A percentile compares a stretch with the other conserved stretches of the same genome.
Evolutionary conservation across 2,797 vertebrate genomes (phyloP).

Genomic region (Gallinago solitaria): DNA sequence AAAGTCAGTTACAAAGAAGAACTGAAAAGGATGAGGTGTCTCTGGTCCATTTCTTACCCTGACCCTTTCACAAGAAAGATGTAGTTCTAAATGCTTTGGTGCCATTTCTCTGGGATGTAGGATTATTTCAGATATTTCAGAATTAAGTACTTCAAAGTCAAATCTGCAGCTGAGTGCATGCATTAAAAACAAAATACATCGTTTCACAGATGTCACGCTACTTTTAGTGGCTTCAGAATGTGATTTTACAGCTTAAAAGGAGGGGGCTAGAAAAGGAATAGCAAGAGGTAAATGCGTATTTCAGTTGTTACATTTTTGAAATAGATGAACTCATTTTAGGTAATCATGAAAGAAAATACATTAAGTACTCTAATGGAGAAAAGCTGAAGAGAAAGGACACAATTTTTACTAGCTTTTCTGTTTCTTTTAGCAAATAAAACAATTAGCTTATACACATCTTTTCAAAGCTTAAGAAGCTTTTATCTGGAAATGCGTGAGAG

Average conservation of each 20-base stretch:
- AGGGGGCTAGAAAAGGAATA: background rate
- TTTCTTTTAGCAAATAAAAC: slow-evolving; percentile 9
- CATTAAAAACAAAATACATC: slow-evolving; percentile 48
- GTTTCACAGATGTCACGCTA: slow-evolving; percentile 12
- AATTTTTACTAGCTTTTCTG: background rate
- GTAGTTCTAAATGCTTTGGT: background rate
- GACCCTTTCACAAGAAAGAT: accelerated
- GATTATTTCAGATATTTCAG: slow-evolving; percentile 38
- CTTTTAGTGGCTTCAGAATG: background rate
- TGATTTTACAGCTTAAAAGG: slow-evolving; percentile 16
- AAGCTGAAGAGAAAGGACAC: background rate
- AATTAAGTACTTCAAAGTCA: slow-evolving; percentile 35
- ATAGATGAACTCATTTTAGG: background rate
- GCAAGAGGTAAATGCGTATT: slow-evolving; percentile 8
- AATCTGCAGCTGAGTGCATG: slow-evolving; percentile 34
- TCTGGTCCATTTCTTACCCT: accelerated
- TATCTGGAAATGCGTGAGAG: slow-evolving; percentile 10
- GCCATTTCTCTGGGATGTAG: background rate
- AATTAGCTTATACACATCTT: slow-evolving; percentile 50
- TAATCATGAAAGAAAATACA: slow-evolving; percentile 6
- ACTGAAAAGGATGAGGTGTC: background rate
- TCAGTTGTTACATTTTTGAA: background rate
- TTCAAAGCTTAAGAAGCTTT: slow-evolving; percentile 46
- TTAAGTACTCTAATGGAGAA: background rate
- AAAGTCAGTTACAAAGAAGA: background rate